Evolutionary conservation across 2,113 vertebrate genomes (phyloP), one percentile per base, ranked within the genome.

Genomic region (Eulacestoma nigropectus): DNA sequence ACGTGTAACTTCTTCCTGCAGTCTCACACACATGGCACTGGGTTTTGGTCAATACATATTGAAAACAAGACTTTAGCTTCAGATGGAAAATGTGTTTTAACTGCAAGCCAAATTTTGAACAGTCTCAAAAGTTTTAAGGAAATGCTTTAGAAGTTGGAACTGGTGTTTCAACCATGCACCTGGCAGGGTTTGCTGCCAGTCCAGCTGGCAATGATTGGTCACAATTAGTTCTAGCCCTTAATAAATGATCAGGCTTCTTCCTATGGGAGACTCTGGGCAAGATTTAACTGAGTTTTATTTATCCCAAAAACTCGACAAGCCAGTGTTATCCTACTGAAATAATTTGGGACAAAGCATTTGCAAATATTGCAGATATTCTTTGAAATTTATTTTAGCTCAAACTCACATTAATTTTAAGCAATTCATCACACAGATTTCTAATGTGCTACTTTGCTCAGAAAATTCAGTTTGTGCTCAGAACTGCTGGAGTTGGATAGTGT

Each of bases 141-240:
- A 80, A 41, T 18, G 9, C 3, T 46, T 41, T 8, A 39, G 52
- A 47, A 50, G 14, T 8, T 53, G 10, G 27, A 37, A 19, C 8
- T 20, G 50, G 13, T 39, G 56, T 56, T 65, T 62, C 4, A 5
- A 0, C 47, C 17, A 1, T 1, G 3, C 16, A 35, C 22, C 50
- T 29, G 4, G 30, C 37, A 69, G n/a, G 23, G 42, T 63, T 63
- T 77, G 60, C 74, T 72, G 39, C 19, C 53, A 10, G 56, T 47
- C 55, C 18, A 2, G 13, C 25, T 3, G 4, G 50, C 2, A 0
- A 5, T 2, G 1, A 35, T 32, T 44, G 49, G 67, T 76, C 2
- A 4, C 25, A 35, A 15, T 62, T 41, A 53, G 25, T 42, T 64
- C 46, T 15, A 26, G 37, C 18, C 2, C 0, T 59, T 84, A 64